Conservation (phyloP, 2,888 invertebrate species). For the Melinaea menophilus region DNA sequence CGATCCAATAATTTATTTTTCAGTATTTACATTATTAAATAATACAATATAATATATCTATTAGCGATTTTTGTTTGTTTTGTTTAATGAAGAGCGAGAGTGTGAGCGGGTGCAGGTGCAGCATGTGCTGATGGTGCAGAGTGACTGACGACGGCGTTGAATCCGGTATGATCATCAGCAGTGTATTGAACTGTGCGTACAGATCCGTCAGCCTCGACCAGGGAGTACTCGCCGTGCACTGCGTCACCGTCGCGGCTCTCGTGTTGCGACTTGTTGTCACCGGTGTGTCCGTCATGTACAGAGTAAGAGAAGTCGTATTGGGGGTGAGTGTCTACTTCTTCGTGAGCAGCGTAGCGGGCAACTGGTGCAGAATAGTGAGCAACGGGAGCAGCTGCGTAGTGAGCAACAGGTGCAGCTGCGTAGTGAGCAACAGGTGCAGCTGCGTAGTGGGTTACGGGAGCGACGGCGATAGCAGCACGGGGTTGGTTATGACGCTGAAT, state of each 20-base stretch:
- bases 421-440: constrained; percentile 32
- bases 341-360: constrained; percentile 56
- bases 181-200: constrained; percentile 74
- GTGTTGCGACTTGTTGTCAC: constrained; percentile 72
- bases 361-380: constrained; percentile 37
- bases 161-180: constrained; percentile 72
- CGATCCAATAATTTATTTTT: too few species aligned
- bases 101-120: constrained; percentile 38
- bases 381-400: constrained; percentile 37
- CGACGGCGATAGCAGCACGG: constrained; percentile 39
- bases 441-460: constrained; percentile 45
- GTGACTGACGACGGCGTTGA: constrained; percentile 63
- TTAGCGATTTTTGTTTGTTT: not conserved
- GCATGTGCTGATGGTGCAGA: constrained; percentile 44
- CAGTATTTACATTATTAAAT: too few species aligned
- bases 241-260: constrained; percentile 44
- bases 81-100: constrained; percentile 46
- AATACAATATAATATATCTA: not conserved
- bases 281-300: constrained; percentile 75
- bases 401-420: constrained; percentile 40
- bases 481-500: constrained; percentile 59
- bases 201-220: constrained; percentile 74
- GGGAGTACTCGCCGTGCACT: constrained; percentile 66
- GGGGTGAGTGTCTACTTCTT: constrained; percentile 54
- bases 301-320: constrained; percentile 78